phyloP scores from a whole-genome alignment of 2,888 invertebrate species.

The Piscicola geometra region DNA sequence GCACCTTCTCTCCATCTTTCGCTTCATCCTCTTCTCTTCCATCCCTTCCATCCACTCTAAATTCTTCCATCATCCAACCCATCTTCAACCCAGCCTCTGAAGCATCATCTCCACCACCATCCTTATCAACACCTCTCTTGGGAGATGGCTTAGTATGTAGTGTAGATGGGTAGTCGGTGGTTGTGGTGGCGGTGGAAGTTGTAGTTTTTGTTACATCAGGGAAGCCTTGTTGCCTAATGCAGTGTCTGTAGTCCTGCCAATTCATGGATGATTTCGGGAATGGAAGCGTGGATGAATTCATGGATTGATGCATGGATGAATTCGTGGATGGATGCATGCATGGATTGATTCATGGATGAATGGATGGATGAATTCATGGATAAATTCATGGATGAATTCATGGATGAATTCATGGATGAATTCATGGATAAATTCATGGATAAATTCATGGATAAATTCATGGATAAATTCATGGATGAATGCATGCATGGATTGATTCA shows the following conservation, averaged over 20 bases:
- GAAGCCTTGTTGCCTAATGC: conserved; percentile 11
- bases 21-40: conserved; percentile 9
- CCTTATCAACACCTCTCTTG: background rate
- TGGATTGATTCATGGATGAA: background rate
- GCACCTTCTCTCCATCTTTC: background rate
- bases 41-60: background rate
- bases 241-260: conserved; percentile 38
- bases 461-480: background rate
- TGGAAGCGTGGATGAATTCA: background rate
- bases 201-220: too few relatives aligned
- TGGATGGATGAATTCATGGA: background rate
- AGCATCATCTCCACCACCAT: background rate
- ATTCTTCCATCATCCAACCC: background rate
- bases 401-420: too few relatives aligned
- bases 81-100: background rate
- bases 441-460: background rate
- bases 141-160: too few relatives aligned
- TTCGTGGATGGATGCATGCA: too few relatives aligned
- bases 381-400: background rate
- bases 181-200: too few relatives aligned
- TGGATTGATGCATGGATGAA: too few relatives aligned
- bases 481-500: background rate
- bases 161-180: too few relatives aligned
- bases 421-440: too few relatives aligned
- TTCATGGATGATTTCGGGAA: too few relatives aligned